Base-by-base conservation (phyloP, 2,113 vertebrate genomes). In the Notarius lentiginosus region DNA sequence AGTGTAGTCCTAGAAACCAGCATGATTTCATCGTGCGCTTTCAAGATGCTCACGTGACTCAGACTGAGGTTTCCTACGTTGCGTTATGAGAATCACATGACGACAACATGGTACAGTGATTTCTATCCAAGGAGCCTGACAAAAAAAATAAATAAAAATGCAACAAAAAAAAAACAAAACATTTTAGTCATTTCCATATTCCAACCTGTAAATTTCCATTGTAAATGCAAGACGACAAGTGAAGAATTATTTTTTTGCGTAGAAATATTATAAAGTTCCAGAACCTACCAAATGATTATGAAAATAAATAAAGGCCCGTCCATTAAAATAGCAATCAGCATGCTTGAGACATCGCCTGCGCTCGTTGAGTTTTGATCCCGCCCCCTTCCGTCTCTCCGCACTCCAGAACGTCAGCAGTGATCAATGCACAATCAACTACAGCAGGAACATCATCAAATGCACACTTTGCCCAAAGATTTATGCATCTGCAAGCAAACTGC, bases 401-500 rank as follows among this genome's bases (percentile, higher is more conserved):
- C 85, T 80, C 90, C 91, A 34, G 41, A 80, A 66, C 17, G 22
- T 91, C 91, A 91, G 92, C 92, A 92, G 93, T 91, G 79, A 88
- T 91, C 88, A 91, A 90, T 89, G 91, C 92, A 91, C 90, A 88
- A 90, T 93, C 91, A 89, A 87, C 89, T 89, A 89, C 91, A 85
- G 80, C 84, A 89, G 92, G 88, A 92, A 89, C 87, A 91, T 90
- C 91, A 91, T 90, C 91, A 91, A 91, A 92, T 92, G 92, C 93
- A 94, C 92, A 82, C 90, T 93, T 93, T 92, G 90, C 92, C 94
- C 94, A 95, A 95, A 94, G 94, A 95, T 93, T 94, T 93, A 92
- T 90, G 91, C 90, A 91, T 94, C 92, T 93, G 89, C 93, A 92
- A 92, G 92, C 92, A 90, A 93, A 86, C 91, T 93, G 90, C 92